Conservation (phyloP, 1,140 invertebrate genomes). For the Procambarus virginalis region DNA sequence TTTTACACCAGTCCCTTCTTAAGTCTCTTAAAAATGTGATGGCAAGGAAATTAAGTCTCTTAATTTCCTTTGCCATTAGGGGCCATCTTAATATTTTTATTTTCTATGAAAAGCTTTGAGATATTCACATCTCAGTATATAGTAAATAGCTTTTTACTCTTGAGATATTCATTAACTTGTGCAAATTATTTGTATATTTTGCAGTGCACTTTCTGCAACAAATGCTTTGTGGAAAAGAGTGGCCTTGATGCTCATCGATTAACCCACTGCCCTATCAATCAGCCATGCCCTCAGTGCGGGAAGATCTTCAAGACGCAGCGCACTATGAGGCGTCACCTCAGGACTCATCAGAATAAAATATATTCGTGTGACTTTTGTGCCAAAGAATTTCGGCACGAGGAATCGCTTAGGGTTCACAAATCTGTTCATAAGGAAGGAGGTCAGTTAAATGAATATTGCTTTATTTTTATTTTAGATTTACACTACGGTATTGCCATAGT, state of each 20-base stretch:
- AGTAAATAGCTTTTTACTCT: no score
- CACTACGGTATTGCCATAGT: no score
- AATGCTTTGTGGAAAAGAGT: constrained; percentile 60
- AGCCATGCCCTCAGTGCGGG: constrained; percentile 35
- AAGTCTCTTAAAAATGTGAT: no score
- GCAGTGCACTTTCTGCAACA: constrained; percentile 41
- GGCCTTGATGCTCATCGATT: constrained; percentile 40
- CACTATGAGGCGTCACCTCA: constrained; percentile 55
- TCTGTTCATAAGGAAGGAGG: constrained; percentile 44
- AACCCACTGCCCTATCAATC: constrained; percentile 49
- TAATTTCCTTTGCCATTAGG: no score
- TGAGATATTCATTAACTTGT: no score
- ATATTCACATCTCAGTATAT: no score
- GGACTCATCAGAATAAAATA: constrained; percentile 26
- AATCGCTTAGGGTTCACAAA: constrained; percentile 56
- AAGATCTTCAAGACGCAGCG: constrained; percentile 54
- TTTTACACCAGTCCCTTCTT: no score
- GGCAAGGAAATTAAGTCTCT: no score
- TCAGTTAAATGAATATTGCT: background rate
- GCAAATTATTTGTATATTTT: background rate
- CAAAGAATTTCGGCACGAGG: constrained; percentile 54
- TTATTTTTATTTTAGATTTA: no score
- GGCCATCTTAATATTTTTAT: no score
- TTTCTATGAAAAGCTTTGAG: no score
- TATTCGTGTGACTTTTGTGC: constrained; percentile 21